Evolutionary conservation across 2,113 vertebrate genomes (phyloP), one percentile per base, ranked within the genome.

Genomic region (Calonectris borealis): DNA sequence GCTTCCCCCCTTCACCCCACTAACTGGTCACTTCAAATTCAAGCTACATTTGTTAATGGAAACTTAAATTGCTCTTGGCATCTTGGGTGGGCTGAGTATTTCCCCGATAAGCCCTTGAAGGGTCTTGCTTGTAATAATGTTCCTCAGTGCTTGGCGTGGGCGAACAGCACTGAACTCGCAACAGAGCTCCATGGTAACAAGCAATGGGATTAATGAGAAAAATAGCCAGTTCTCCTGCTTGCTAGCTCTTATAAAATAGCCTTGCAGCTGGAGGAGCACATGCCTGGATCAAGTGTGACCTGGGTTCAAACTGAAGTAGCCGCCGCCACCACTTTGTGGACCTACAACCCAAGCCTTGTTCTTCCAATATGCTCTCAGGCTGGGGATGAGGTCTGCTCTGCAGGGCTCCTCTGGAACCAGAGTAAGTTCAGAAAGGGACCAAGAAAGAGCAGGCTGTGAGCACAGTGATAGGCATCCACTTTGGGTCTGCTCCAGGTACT

Each of bases 181-280:
- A 40, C 66, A 88, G 75, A 97, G 94, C 93, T 95, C 96, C 94
- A 92, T 95, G 96, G 95, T 75, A 97, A 95, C 94, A n/a, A 92
- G 94, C 27, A 40, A 61, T 69, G 65, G 69, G 61, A 85, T 79
- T 96, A 95, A 85, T 51, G 32, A 75, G 77, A 55, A 69, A 95
- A 96, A 91, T 84, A 86, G n/a, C 88, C 83, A 48, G 20, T 84
- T 88, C 52, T 90, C 34, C 46, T 80, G 80, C 55, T 96, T 8
- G 1, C 48, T 52, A 55, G 44, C 70, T 84, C 32, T 42, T 10
- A 5, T 0, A 65, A 84, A 91, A 87, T 3, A 76, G 34, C 57
- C 70, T 83, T 93, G 93, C n/a, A 94, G 66, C 57, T 87, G 78
- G 44, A 83, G 58, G 36, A 72, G 44, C 55, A 14, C 2, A 0